Conservation (phyloP, 2,113 vertebrate genomes). For the Numida meleagris region DNA sequence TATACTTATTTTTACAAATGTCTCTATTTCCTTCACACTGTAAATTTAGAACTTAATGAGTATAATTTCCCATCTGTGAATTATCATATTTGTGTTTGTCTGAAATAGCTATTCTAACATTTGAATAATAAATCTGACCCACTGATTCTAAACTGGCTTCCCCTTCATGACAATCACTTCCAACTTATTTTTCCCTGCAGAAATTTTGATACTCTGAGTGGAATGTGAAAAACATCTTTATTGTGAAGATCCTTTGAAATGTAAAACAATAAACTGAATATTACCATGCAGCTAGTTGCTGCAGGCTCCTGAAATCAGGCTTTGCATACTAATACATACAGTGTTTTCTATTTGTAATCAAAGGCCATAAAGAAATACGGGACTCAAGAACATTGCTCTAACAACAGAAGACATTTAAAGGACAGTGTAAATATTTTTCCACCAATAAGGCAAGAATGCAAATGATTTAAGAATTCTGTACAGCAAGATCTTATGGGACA, state of each 20-base stretch:
- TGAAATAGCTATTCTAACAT: slow-evolving; percentile 55
- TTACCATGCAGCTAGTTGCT: slow-evolving; percentile 44
- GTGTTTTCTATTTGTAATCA: slow-evolving; percentile 57
- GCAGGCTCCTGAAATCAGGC: slow-evolving; percentile 58
- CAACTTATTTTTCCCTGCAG: slow-evolving; percentile 25
- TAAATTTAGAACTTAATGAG: slow-evolving; percentile 64
- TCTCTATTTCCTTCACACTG: slow-evolving; percentile 63
- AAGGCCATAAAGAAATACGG: slow-evolving; percentile 17
- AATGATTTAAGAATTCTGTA: slow-evolving; percentile 42
- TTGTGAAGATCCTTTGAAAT: slow-evolving; percentile 64
- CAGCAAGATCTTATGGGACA: background rate
- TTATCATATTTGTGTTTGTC: slow-evolving; percentile 57
- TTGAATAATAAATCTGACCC: slow-evolving; percentile 63
- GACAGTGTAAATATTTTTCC: slow-evolving; percentile 47
- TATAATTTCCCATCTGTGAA: slow-evolving; percentile 66
- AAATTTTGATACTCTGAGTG: slow-evolving; percentile 33
- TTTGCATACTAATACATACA: slow-evolving; percentile 65
- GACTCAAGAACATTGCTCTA: background rate
- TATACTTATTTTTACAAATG: slow-evolving; percentile 60
- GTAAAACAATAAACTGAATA: slow-evolving; percentile 56
- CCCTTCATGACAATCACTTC: slow-evolving; percentile 35
- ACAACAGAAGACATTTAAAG: slow-evolving; percentile 52
- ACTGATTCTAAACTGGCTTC: slow-evolving; percentile 40
- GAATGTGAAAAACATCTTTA: slow-evolving; percentile 44
- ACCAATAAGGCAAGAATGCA: slow-evolving; percentile 34